These are phyloP conservation scores for Greenwoodochromis staneri DNA, from an alignment of 2,113 vertebrate genomes.

Conservation along the genomic window DNA sequence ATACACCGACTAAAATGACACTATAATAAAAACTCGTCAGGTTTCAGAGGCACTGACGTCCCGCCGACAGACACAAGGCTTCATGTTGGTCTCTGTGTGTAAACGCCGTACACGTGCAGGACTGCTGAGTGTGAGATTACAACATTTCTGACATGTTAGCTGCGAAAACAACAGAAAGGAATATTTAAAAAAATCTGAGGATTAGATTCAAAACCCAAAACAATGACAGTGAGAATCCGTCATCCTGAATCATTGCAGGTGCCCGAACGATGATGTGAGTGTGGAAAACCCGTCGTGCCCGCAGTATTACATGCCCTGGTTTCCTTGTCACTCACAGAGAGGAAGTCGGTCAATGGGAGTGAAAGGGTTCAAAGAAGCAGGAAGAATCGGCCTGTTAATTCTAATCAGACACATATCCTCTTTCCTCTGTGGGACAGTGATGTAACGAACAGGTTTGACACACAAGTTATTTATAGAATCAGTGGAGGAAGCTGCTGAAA, in stretches of 20 bases:
- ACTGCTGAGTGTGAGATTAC: background rate
- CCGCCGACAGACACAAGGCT: background rate
- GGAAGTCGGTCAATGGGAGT: background rate
- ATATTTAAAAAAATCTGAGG: background rate
- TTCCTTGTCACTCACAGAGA: background rate
- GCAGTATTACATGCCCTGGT: background rate
- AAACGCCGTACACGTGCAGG: background rate
- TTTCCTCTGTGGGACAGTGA: background rate
- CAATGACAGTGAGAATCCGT: background rate
- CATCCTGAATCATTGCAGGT: background rate
- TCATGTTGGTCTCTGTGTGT: background rate
- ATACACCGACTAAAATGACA: rapidly evolving
- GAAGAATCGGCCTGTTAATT: background rate
- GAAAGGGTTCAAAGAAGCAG: background rate
- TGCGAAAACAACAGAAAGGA: background rate
- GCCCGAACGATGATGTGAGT: background rate
- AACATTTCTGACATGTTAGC: background rate
- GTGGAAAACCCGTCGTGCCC: background rate
- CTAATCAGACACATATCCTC: background rate
- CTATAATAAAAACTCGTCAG: background rate
- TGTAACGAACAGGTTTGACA: background rate
- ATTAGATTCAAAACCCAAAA: background rate
- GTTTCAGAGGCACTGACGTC: rapidly evolving
- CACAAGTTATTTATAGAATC: background rate
- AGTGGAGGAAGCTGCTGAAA: background rate